Evolutionary conservation across 2,113 vertebrate species (phyloP), one percentile per base, ranked within the genome.

Genomic region (Archocentrus centrarchus): DNA sequence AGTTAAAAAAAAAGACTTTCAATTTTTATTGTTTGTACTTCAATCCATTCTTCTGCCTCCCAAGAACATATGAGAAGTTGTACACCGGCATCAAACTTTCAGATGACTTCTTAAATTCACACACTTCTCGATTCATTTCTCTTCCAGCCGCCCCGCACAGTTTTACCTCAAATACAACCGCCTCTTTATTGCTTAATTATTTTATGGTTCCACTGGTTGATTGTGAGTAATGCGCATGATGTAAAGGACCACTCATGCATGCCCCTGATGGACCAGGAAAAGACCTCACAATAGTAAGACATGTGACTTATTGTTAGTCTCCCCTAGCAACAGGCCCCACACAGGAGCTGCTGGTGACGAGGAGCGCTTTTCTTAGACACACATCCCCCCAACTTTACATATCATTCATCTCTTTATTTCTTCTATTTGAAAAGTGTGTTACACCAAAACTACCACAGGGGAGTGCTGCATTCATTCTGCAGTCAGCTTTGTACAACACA

Each of bases 261-360:
- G 68, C 37, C 50, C 24, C 24, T 60, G 39, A 79, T 30, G 59
- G 55, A 85, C 59, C 41, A 39, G 85, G 22, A 79, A 55, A 77
- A 70, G 9, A 53, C 53, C 39, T 39, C 63, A 81, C 83, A 90
- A 79, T 82, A 79, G 57, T 27, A 47, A 55, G 63, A 82, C 83
- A 24, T 82, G 84, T 75, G 84, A 84, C 83, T 77, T 22, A 84
- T 90, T 87, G 91, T 91, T 41, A 18, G 89, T 92, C 70, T 84
- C 89, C 86, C 76, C 37, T 88, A 80, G 92, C 91, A 90, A 93
- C 93, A 76, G 78, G 70, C 66, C 89, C 85, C 85, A 92, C 88
- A 92, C 90, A 82, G 37, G 58, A 61, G 70, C 47, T 62, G 50
- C 39, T 80, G 79, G 27, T 68, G 64, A 10, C 24, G 18, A 63